A percentile compares a stretch with the other conserved stretches of the same genome.
These are phyloP conservation scores for Botia almorhae DNA, from an alignment of 2,797 vertebrate genomes.

Conservation along the genomic window DNA sequence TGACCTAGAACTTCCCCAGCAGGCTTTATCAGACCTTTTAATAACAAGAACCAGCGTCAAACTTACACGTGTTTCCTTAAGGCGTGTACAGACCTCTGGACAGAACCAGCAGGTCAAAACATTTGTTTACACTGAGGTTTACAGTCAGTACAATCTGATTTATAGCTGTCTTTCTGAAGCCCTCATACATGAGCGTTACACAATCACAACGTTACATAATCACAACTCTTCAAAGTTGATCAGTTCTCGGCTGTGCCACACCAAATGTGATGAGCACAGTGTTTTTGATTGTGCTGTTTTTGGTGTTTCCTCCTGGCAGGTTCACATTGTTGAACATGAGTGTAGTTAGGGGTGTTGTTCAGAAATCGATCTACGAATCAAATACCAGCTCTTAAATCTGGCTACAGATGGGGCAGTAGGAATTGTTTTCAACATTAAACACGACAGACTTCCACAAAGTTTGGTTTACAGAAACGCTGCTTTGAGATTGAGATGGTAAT, in stretches of 20 bases:
- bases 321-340: not conserved
- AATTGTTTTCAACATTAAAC: too few species aligned
- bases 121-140: slow-evolving; percentile 12
- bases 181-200: slow-evolving; percentile 17
- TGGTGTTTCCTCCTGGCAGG: slow-evolving; percentile 7
- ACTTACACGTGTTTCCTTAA: not conserved
- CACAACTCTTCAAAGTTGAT: slow-evolving; percentile 24
- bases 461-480: not conserved
- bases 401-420: too few species aligned
- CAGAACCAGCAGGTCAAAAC: not conserved
- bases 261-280: slow-evolving; percentile 26
- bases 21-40: slow-evolving; percentile 5
- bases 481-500: not conserved
- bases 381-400: not conserved
- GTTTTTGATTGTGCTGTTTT: not conserved
- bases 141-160: not conserved
- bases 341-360: not conserved
- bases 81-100: not conserved
- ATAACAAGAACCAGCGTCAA: not conserved
- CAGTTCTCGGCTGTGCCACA: slow-evolving; percentile 12
- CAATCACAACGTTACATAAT: slow-evolving; percentile 30
- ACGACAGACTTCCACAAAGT: slow-evolving; percentile 5
- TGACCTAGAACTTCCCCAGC: slow-evolving; percentile 21
- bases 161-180: slow-evolving; percentile 7
- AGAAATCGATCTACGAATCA: not conserved